Conservation (phyloP, 2,797 vertebrate species). For the Pipistrellus kuhlii region DNA sequence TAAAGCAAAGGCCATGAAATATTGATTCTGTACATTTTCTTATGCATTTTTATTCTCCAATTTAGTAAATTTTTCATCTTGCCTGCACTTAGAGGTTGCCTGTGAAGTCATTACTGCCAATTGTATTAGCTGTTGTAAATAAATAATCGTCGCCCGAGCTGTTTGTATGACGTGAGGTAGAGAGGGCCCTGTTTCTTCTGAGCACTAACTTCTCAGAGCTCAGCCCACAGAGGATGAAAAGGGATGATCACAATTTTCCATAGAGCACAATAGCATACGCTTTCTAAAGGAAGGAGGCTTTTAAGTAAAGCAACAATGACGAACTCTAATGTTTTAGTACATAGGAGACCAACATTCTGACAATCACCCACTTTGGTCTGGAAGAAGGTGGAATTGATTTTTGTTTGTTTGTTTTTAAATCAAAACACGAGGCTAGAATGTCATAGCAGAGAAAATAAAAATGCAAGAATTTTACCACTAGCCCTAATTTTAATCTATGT, state of each 20-base stretch:
- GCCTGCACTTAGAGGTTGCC: conserved; percentile 93
- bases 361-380: neutral
- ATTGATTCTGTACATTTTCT: conserved; percentile 99
- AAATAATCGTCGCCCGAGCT: conserved; percentile 87
- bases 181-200: conserved; percentile 81
- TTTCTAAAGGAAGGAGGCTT: conserved; percentile 27
- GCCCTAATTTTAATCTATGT: neutral
- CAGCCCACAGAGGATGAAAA: conserved; percentile 78
- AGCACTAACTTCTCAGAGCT: conserved; percentile 75
- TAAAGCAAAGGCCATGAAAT: conserved; percentile 99
- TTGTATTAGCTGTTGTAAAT: conserved; percentile 91
- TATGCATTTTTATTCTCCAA: conserved; percentile 98
- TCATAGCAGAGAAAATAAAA: conserved; percentile 45
- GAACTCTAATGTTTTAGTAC: neutral
- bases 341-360: conserved; percentile 22
- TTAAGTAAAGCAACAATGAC: neutral
- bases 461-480: neutral
- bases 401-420: neutral
- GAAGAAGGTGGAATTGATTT: neutral
- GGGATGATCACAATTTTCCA: conserved; percentile 84
- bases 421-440: neutral
- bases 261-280: neutral
- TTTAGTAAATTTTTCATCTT: conserved; percentile 98
- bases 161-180: conserved; percentile 85
- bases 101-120: conserved; percentile 90